A percentile compares a stretch with the other conserved stretches of the same genome.
Conservation (phyloP, 2,797 vertebrate genomes). For the Octomys mimax region DNA sequence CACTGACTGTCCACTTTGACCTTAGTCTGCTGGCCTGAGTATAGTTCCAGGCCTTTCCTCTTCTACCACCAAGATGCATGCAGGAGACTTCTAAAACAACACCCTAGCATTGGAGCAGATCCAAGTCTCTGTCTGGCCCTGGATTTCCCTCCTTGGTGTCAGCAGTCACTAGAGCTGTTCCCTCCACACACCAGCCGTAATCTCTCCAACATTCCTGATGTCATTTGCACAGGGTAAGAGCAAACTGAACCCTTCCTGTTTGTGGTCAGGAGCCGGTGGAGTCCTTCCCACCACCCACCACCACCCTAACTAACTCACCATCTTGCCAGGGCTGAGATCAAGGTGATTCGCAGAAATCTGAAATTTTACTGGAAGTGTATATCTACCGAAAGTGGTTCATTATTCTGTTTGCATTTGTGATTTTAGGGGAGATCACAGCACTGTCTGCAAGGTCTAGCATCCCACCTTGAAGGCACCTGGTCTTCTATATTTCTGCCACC, state of each 20-base stretch:
- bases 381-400: background rate
- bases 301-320: background rate
- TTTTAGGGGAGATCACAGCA: background rate
- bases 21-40: background rate
- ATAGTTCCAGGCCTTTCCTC: background rate
- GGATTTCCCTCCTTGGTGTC: background rate
- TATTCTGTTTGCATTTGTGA: background rate
- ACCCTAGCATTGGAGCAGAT: background rate
- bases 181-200: background rate
- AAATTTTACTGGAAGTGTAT: background rate
- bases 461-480: background rate
- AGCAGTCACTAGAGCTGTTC: background rate
- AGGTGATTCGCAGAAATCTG: background rate
- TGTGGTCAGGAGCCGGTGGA: background rate
- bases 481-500: background rate
- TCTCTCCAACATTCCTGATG: background rate
- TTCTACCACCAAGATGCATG: background rate
- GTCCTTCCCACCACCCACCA: background rate
- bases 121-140: background rate
- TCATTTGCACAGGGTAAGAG: constrained; percentile 47
- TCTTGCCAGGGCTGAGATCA: background rate
- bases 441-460: background rate
- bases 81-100: background rate
- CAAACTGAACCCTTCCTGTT: constrained; percentile 38
- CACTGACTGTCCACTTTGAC: constrained; percentile 42